Evolutionary conservation across 2,113 vertebrate genomes (phyloP).

Genomic region (Calyptommatus sinebrachiatus): DNA sequence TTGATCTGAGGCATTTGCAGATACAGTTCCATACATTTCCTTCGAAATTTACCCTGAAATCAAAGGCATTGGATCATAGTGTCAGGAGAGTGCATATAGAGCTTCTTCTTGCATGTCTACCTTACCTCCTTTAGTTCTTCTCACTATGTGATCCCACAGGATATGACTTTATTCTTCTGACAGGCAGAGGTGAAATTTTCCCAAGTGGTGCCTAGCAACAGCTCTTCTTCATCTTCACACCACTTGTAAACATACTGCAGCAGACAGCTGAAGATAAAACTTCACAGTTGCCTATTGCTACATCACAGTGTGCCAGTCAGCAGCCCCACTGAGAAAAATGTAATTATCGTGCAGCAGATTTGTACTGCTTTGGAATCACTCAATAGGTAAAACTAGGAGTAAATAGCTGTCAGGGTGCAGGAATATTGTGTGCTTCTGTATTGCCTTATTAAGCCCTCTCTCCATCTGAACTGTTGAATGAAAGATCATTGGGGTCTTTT

Average conservation of each 20-base stretch:
- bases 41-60: not conserved
- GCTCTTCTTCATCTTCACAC: conserved; percentile 31
- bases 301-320: conserved; percentile 53
- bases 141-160: not conserved
- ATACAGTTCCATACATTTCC: not conserved
- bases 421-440: conserved; percentile 28
- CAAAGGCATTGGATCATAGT: not conserved
- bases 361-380: conserved; percentile 48
- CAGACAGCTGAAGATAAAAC: conserved; percentile 40
- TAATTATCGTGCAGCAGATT: conserved; percentile 54
- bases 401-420: conserved; percentile 49
- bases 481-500: conserved; percentile 21
- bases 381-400: conserved; percentile 49
- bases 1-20: not conserved
- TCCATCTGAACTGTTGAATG: not conserved
- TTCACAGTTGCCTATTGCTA: conserved; percentile 55
- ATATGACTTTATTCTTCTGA: not conserved
- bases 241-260: conserved; percentile 24
- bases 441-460: conserved; percentile 31
- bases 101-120: not conserved
- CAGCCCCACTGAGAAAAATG: conserved; percentile 47
- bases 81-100: not conserved
- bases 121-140: not conserved
- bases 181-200: not conserved
- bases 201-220: not conserved